Evolutionary conservation across 2,888 invertebrate genomes (phyloP), one percentile per base, ranked within the genome.

Genomic region (Sceliomorpha sp.): DNA sequence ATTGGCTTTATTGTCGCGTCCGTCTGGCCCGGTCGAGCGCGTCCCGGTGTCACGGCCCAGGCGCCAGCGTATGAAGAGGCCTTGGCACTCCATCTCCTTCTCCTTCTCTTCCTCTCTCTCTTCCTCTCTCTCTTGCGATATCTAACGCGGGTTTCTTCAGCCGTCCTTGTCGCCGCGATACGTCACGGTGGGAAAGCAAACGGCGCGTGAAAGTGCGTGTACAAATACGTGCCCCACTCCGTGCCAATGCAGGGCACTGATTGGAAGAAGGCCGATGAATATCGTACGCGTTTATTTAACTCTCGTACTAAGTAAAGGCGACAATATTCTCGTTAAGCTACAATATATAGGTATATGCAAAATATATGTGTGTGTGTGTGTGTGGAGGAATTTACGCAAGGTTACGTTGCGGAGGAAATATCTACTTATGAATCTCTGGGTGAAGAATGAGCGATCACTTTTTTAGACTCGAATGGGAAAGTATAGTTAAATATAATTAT

Each of bases 251-350:
- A 17, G 27, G 12, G 14, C 39, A 56, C 56, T 40, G 66, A 69
- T 72, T 69, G 51, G 44, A 24, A 58, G 40, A 59, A 55, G 50
- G 50, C 62, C 62, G 55, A 59, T 45, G 62, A 45, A 45, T 58
- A 60, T 53, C 45, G 29, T 24, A 17, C 37, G 34, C 37, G 48
- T 60, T 53, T 31, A 26, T 14, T 50, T 15, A 15, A 20, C 17
- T 27, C 32, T 27, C 3, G 3, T 15, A 12, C 29, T 12, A 26
- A 26, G 40, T 59, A 13, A 31, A 48, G 44, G 68, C 51, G 67
- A 75, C 77, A 73, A 78, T 73, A 78, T 76, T 80, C 75, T 78
- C 75, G 76, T 80, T 80, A 80, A 74, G 72, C 68, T 32, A 34
- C n/a, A n/a, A n/a, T n/a, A n/a, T n/a, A n/a, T n/a, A n/a, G n/a